These are phyloP conservation scores for Catagonus wagneri DNA, from an alignment of 2,113 vertebrate genomes.

Conservation along the genomic window DNA sequence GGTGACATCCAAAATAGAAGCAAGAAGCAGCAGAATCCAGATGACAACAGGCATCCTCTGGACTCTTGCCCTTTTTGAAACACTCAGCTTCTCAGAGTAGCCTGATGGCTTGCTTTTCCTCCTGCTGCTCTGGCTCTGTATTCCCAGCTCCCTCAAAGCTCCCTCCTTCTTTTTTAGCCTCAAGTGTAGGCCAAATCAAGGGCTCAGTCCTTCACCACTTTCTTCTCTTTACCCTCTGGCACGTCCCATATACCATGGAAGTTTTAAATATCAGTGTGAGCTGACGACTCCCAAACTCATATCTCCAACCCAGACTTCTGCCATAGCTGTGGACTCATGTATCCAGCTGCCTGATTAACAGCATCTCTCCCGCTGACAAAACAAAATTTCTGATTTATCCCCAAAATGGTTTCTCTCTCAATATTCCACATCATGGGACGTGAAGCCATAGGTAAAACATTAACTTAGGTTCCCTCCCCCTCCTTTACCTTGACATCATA, in stretches of 20 bases:
- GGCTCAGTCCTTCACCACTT: background rate
- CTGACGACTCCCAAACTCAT: background rate
- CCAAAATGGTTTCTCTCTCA: background rate
- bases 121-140: background rate
- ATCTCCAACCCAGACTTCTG: background rate
- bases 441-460: background rate
- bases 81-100: background rate
- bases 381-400: background rate
- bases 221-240: background rate
- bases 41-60: background rate
- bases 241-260: background rate
- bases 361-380: background rate
- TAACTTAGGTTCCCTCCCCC: background rate
- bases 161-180: background rate
- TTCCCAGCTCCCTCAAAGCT: background rate
- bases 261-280: background rate
- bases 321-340: background rate
- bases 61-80: background rate
- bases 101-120: background rate
- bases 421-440: background rate
- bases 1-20: background rate
- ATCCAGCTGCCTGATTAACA: background rate
- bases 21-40: background rate
- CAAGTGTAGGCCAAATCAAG: background rate
- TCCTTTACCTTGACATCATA: background rate